Base-by-base conservation (phyloP, 2,797 vertebrate genomes). In the Pterois miles region DNA sequence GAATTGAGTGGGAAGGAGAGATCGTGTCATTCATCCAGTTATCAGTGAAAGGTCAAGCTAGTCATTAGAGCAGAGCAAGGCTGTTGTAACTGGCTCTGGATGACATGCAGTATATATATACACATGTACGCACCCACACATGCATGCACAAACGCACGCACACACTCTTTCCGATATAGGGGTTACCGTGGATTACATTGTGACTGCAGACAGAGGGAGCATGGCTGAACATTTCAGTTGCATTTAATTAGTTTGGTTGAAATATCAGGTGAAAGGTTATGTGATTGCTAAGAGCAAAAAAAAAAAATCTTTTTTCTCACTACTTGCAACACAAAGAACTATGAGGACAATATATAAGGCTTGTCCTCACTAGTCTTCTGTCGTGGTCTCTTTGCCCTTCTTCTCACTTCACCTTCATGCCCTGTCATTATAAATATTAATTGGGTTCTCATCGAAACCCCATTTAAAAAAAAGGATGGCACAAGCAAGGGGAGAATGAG, bases 21-120 rank as follows among this genome's bases (percentile, higher is more conserved):
- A 75, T 70, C 11, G 52, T 86, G 87, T 86, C 85, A 87, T 86
- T 91, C 88, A 85, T 85, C 78, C 81, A 68, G 85, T 87, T 89
- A 87, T 88, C 85, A 86, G 78, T 48, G 71, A 92, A 92, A 92
- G 90, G 91, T 93, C 91, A 91, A 85, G 85, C 74, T 64, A 80
- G 78, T 89, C 90, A 91, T 92, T 91, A 91, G 82, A 89, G 82
- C 73, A 25, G 84, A 81, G 76, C 40, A 46, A 73, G 72, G 69
- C 59, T 70, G 76, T 43, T 81, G 53, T 50, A 85, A 78, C 84
- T 85, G 89, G 58, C 59, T 74, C 38, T 53, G 68, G 38, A 69
- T 36, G 54, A 22, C 10, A 70, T 43, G 27, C 23, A 25, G 13
- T 69, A 72, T 66, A 53, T 34, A 62, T 31, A 65, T 34, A 46